Conservation (phyloP, 2,888 invertebrate species). For the Nineta flava region DNA sequence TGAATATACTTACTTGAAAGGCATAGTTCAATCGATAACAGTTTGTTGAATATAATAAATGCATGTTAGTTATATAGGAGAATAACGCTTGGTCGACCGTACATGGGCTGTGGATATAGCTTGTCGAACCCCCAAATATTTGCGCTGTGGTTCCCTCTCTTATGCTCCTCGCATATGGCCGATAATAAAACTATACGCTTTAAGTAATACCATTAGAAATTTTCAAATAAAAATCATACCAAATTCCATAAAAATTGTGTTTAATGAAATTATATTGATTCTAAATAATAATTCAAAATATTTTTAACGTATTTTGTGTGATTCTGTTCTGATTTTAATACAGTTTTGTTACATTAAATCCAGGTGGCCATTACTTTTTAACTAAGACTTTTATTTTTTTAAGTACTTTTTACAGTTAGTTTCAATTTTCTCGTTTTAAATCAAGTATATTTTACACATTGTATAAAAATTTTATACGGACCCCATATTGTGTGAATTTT, state of each 20-base stretch:
- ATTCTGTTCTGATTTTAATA: neutral
- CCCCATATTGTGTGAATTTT: no score
- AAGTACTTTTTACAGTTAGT: no score
- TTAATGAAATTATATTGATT: neutral
- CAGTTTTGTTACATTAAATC: neutral
- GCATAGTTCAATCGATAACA: neutral
- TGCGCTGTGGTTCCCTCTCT: constrained; percentile 10
- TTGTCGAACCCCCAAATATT: constrained; percentile 11
- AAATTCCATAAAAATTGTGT: no score
- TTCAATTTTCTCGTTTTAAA: no score
- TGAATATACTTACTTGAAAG: no score
- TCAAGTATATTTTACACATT: no score
- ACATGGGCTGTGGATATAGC: constrained; percentile 2
- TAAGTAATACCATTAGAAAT: neutral
- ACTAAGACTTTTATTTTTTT: no score
- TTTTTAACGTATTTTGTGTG: neutral
- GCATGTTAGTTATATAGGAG: no score
- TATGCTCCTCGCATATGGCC: constrained; percentile 8
- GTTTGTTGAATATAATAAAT: neutral
- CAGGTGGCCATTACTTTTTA: no score
- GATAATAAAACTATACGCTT: constrained; percentile 1
- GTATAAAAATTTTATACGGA: no score
- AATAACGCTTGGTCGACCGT: constrained; percentile 4
- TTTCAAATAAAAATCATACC: no score
- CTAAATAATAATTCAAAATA: neutral